Evolutionary conservation across 2,113 vertebrate genomes (phyloP).

Genomic region (Danio rerio): DNA sequence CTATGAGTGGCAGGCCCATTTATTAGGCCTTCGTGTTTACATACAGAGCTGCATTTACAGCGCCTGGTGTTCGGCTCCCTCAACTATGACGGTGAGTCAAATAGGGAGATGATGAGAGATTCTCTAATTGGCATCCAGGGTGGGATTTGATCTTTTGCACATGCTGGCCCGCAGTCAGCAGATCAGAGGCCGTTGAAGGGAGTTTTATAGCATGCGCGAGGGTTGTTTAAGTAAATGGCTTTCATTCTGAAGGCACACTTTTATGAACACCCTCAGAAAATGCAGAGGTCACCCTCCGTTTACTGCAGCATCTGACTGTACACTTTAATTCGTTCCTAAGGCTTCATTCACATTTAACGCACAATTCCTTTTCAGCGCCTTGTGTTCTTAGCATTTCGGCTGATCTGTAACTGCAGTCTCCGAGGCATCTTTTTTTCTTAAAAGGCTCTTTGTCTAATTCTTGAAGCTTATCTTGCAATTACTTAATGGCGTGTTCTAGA

Average conservation of each 20-base stretch:
- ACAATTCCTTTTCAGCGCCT: not conserved
- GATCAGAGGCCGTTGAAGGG: conserved; percentile 66
- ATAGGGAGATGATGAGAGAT: conserved; percentile 57
- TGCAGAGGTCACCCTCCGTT: conserved; percentile 64
- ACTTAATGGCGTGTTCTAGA: conserved; percentile 70
- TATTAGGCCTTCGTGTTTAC: not conserved
- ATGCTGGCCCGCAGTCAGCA: conserved; percentile 67
- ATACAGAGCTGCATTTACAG: not conserved
- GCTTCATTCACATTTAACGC: not conserved
- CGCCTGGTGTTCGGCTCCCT: not conserved
- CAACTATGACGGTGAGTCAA: conserved; percentile 23
- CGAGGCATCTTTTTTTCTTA: not conserved
- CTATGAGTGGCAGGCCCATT: not conserved
- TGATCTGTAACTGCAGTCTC: not conserved
- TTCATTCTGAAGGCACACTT: conserved; percentile 59
- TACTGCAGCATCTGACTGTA: conserved; percentile 46
- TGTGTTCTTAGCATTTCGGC: conserved; percentile 11
- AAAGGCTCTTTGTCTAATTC: conserved; percentile 43
- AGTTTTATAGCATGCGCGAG: conserved; percentile 63
- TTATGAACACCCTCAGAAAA: conserved; percentile 62
- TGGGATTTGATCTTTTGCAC: conserved; percentile 73
- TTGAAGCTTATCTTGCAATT: conserved; percentile 70
- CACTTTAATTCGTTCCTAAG: not conserved
- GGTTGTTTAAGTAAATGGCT: conserved; percentile 59
- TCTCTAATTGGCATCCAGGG: conserved; percentile 71